Evolutionary conservation across 2,113 vertebrate genomes (phyloP), one percentile per base, ranked within the genome.

Genomic region (Syngnathoides biaculeatus): DNA sequence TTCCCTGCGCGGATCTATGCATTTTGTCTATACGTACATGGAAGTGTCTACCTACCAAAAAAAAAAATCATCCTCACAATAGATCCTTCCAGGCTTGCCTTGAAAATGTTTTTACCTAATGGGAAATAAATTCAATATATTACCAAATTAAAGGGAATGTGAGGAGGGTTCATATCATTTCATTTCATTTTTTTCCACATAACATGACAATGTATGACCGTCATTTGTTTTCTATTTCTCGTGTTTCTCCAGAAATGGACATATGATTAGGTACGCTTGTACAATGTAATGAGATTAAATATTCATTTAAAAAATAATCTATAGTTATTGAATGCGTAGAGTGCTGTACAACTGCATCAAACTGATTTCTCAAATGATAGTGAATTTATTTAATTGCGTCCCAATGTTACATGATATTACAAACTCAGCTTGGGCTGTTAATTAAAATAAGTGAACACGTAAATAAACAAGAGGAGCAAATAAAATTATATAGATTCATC

Each of bases 1-100:
- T n/a, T n/a, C n/a, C n/a, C n/a, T n/a, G n/a, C n/a, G n/a, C n/a
- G n/a, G n/a, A n/a, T n/a, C n/a, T n/a, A n/a, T n/a, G n/a, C 12
- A 24, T 55, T 26, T 55, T 55, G 45, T 47, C 14, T 17, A 14
- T 55, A 22, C 26, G 24, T n/a, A n/a, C n/a, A n/a, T 53, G 8
- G 5, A 65, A 45, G 8, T 65, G 17, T 13, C 38, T 71, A 90
- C 92, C 93, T 88, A 98, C 96, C 93, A 43, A 43, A 43, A 42
- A 52, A 95, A 87, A 88, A 96, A 98, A 86, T 98, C 95, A 1
- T 87, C 80, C 78, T 96, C 95, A 73, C 96, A 96, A 71, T 94
- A 97, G 61, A 96, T 93, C 67, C 84, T 93, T 60, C 94, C 94
- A 0, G 94, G 90, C 74, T 94, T 93, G 52, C 95, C 94, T 72